Conservation (phyloP, 2,888 invertebrate species). For the Arrhopalites spinosus region DNA sequence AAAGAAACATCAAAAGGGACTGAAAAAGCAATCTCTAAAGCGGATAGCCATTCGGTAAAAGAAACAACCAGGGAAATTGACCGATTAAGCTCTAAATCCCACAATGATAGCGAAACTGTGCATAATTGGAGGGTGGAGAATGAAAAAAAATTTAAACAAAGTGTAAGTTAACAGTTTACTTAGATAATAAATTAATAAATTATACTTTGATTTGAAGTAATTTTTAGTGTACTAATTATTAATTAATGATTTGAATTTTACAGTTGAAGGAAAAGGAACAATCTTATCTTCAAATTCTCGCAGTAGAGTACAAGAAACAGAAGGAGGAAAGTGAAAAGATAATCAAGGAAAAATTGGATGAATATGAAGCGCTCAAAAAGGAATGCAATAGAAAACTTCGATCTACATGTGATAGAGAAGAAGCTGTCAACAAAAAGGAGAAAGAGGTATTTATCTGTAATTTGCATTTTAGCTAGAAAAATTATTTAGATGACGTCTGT, state of each 20-base stretch:
- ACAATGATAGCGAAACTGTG: neutral
- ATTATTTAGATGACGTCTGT: too few relatives aligned
- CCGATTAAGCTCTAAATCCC: neutral
- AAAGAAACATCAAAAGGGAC: too few relatives aligned
- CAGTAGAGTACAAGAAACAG: conserved; percentile 27
- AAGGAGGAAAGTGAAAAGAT: conserved; percentile 24
- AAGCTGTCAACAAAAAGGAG: neutral
- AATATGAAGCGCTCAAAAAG: conserved; percentile 2
- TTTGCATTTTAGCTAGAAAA: too few relatives aligned
- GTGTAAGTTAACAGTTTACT: neutral
- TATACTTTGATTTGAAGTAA: neutral
- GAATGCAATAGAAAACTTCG: neutral
- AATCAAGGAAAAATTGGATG: conserved; percentile 12
- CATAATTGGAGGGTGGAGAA: conserved; percentile 9
- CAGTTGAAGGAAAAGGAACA: conserved; percentile 25
- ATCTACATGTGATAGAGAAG: conserved; percentile 1
- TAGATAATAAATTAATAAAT: neutral
- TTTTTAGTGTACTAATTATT: neutral
- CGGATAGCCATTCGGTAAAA: too few relatives aligned
- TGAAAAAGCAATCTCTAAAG: too few relatives aligned
- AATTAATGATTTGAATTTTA: neutral
- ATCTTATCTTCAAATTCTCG: conserved; percentile 18
- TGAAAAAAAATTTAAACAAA: neutral
- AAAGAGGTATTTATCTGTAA: neutral
- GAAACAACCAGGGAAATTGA: too few relatives aligned